Percentiles rank a stretch among this genome's conserved stretches.
Evolutionary conservation across 2,888 invertebrate species (phyloP).

Genomic region (Dasysyrphus tricinctus): DNA sequence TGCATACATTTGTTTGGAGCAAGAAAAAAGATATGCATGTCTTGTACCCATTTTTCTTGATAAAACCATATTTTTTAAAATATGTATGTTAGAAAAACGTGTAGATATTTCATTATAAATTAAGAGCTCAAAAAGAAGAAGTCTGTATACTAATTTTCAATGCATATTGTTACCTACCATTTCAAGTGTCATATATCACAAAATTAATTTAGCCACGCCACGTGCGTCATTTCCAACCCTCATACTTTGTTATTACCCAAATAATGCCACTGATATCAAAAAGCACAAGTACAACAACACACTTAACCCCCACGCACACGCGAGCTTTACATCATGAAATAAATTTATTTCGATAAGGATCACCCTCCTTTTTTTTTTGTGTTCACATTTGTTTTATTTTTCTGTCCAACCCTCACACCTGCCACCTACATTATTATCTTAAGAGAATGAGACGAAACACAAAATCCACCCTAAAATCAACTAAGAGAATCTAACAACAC

Average conservation of each 20-base stretch:
- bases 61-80: neutral
- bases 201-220: slow-evolving; percentile 19
- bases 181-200: slow-evolving; percentile 23
- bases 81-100: neutral
- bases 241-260: slow-evolving; percentile 20
- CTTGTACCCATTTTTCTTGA: neutral
- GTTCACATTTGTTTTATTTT: neutral
- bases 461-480: slow-evolving; percentile 14
- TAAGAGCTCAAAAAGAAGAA: neutral
- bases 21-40: no score
- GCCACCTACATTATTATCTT: slow-evolving; percentile 16
- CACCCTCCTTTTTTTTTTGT: slow-evolving; percentile 18
- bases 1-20: no score
- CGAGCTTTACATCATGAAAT: slow-evolving; percentile 23
- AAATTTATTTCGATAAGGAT: slow-evolving; percentile 57
- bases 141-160: neutral
- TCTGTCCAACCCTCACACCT: slow-evolving; percentile 22
- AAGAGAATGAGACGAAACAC: slow-evolving; percentile 11
- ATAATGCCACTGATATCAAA: slow-evolving; percentile 34
- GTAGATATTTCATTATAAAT: neutral
- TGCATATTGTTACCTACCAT: neutral
- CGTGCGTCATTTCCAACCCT: slow-evolving; percentile 34
- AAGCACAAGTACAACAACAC: slow-evolving; percentile 3
- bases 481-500: slow-evolving; percentile 47
- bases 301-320: slow-evolving; percentile 34